phyloP scores from a whole-genome alignment of 2,113 vertebrate species.

The Sapayoa aenigma region DNA sequence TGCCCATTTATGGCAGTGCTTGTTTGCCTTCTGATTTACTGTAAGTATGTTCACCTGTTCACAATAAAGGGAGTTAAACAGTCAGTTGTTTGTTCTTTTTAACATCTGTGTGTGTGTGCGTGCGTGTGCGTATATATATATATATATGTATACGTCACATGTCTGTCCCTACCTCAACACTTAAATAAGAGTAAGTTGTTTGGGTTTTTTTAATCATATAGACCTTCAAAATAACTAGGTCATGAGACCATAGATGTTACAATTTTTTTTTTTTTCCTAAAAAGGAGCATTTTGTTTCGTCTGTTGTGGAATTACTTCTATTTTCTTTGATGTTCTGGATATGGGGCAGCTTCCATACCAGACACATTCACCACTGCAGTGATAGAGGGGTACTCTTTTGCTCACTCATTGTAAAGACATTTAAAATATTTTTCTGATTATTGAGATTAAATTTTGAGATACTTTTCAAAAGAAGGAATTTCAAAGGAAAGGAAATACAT shows the following conservation, averaged over 20 bases:
- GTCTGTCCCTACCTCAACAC: too few species aligned
- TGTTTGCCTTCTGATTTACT: too few species aligned
- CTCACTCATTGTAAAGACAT: neutral
- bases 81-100: too few species aligned
- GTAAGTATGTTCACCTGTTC: too few species aligned
- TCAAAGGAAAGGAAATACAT: neutral
- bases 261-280: neutral
- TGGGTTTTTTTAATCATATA: neutral
- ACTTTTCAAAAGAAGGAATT: neutral
- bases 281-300: neutral
- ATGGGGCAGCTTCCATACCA: neutral
- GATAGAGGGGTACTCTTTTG: neutral
- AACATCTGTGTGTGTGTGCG: too few species aligned
- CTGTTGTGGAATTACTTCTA: neutral
- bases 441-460: neutral
- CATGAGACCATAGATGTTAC: neutral
- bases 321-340: neutral
- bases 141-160: too few species aligned
- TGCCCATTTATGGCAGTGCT: too few species aligned
- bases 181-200: neutral
- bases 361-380: neutral
- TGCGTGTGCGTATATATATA: too few species aligned
- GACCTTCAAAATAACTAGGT: neutral
- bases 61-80: too few species aligned
- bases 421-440: neutral